phyloP scores from a whole-genome alignment of 2,888 invertebrate genomes.

The Pandemis cinnamomeana region DNA sequence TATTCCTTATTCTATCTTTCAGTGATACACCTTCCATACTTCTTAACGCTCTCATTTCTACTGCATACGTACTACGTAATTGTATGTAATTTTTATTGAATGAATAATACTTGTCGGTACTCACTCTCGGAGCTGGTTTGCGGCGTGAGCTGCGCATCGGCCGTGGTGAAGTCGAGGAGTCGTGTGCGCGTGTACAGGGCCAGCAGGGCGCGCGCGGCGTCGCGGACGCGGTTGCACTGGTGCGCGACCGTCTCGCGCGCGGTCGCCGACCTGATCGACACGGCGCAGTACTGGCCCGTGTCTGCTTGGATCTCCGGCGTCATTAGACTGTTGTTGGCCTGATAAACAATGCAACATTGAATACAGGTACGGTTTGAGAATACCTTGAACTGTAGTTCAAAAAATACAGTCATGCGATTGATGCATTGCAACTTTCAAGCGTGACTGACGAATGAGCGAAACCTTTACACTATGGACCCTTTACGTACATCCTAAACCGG shows the following conservation, averaged over 20 bases:
- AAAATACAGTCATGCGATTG: no score
- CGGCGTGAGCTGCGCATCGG: conserved; percentile 83
- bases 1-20: no score
- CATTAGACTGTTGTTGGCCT: conserved; percentile 60
- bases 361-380: no score
- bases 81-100: no score
- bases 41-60: no score
- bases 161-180: conserved; percentile 91
- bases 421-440: no score
- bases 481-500: no score
- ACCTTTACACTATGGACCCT: no score
- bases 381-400: no score
- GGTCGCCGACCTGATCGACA: conserved; percentile 84
- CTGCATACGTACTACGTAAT: no score
- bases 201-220: conserved; percentile 92
- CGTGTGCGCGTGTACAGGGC: conserved; percentile 94
- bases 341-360: neutral
- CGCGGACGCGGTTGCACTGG: conserved; percentile 89
- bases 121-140: conserved; percentile 74
- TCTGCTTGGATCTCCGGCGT: conserved; percentile 88
- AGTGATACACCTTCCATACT: no score
- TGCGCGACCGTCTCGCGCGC: conserved; percentile 86
- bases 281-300: conserved; percentile 88
- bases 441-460: no score
- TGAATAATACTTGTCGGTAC: conserved; percentile 43